These are phyloP conservation scores for Anthoscopus minutus DNA, from an alignment of 2,113 vertebrate genomes.

Conservation along the genomic window DNA sequence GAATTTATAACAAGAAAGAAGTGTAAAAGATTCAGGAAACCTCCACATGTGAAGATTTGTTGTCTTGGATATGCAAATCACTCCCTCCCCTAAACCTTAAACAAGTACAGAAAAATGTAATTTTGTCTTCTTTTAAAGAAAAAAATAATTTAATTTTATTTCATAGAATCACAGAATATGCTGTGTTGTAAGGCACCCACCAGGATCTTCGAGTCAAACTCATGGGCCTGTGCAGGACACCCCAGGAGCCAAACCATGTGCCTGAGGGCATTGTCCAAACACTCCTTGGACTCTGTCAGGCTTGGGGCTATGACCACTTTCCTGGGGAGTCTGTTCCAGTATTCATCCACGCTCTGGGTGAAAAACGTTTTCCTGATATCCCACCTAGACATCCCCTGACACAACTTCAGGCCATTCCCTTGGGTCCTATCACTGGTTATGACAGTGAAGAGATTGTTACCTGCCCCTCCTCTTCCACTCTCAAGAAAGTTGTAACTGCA, in stretches of 20 bases:
- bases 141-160: neutral
- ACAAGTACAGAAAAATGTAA: neutral
- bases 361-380: neutral
- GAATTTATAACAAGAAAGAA: neutral
- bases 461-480: neutral
- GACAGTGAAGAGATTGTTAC: rapidly evolving
- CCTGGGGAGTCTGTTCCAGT: neutral
- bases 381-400: neutral
- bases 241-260: neutral
- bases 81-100: neutral
- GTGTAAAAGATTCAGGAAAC: neutral
- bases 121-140: neutral
- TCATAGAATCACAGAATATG: neutral
- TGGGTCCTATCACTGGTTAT: neutral
- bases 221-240: rapidly evolving
- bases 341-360: rapidly evolving
- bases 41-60: neutral
- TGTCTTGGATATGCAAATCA: neutral
- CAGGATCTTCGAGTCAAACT: neutral
- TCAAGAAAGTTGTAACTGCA: neutral
- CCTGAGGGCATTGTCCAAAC: neutral
- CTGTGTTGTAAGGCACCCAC: neutral
- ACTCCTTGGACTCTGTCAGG: neutral
- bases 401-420: neutral
- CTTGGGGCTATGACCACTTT: neutral